phyloP scores from a whole-genome alignment of 2,797 vertebrate genomes.

The Cryptoblepharus egeriae region DNA sequence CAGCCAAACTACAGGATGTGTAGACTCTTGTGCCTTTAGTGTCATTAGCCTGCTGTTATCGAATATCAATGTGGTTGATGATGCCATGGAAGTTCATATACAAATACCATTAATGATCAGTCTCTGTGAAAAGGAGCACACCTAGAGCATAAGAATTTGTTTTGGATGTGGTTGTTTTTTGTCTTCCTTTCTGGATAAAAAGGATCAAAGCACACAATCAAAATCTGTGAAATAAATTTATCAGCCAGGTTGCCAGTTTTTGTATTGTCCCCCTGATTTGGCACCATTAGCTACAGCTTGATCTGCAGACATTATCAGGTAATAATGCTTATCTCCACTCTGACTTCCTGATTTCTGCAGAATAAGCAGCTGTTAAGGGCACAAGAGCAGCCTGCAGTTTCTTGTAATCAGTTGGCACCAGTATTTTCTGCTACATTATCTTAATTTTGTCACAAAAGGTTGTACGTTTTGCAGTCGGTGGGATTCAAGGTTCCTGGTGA shows the following conservation, averaged over 20 bases:
- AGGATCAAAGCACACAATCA: not conserved
- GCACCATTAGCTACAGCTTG: not conserved
- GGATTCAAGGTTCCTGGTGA: not conserved
- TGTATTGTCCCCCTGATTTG: not conserved
- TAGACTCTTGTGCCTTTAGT: conserved; percentile 22
- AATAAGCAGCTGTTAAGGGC: not conserved
- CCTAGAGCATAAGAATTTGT: not conserved
- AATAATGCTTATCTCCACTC: not conserved
- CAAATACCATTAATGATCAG: conserved; percentile 18
- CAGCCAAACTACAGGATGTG: conserved; percentile 21
- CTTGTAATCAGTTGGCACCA: not conserved
- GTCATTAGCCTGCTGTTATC: conserved; percentile 29
- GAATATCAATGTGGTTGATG: not conserved
- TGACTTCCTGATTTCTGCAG: not conserved
- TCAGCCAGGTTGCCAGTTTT: no score
- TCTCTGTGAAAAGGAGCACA: not conserved
- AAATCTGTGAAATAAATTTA: not conserved
- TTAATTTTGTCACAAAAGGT: not conserved
- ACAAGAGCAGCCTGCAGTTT: not conserved
- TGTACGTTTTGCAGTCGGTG: not conserved
- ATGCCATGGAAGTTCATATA: conserved; percentile 6
- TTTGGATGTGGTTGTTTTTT: not conserved
- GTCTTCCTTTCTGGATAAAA: not conserved
- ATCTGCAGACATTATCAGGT: no score
- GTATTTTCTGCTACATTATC: not conserved